Percentiles rank a stretch among this genome's conserved stretches.
These are phyloP conservation scores for Crocidura indochinensis DNA, from an alignment of 2,797 vertebrate species.

Conservation along the genomic window DNA sequence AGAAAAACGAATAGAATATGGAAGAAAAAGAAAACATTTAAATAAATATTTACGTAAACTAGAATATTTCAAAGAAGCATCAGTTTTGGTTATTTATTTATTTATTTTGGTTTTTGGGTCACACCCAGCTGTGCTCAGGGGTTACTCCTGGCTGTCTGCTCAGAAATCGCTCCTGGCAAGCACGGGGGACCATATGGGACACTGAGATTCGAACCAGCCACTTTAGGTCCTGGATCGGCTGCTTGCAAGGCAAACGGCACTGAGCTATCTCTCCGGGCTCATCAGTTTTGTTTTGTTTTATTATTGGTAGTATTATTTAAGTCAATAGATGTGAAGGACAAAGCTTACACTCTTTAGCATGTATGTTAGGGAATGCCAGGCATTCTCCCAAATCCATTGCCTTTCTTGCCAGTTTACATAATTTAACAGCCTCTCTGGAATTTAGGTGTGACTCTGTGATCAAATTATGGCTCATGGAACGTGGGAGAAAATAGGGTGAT, in stretches of 20 bases:
- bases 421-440: neutral
- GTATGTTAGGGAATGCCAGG: neutral
- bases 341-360: neutral
- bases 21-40: neutral
- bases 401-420: neutral
- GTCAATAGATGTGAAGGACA: neutral
- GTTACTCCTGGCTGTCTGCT: too few relatives aligned
- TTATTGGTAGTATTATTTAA: neutral
- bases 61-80: conserved; percentile 7
- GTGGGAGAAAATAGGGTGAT: neutral
- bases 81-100: too few relatives aligned
- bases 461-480: neutral
- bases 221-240: too few relatives aligned
- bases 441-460: neutral
- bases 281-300: too few relatives aligned
- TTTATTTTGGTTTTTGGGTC: too few relatives aligned
- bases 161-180: too few relatives aligned
- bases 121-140: too few relatives aligned
- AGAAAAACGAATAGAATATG: neutral
- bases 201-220: too few relatives aligned
- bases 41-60: conserved; percentile 31
- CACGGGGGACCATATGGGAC: too few relatives aligned
- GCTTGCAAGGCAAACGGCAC: too few relatives aligned
- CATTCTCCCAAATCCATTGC: neutral
- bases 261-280: too few relatives aligned